These are phyloP conservation scores for Homarus americanus DNA, from an alignment of 1,140 invertebrate species.

Conservation along the genomic window DNA sequence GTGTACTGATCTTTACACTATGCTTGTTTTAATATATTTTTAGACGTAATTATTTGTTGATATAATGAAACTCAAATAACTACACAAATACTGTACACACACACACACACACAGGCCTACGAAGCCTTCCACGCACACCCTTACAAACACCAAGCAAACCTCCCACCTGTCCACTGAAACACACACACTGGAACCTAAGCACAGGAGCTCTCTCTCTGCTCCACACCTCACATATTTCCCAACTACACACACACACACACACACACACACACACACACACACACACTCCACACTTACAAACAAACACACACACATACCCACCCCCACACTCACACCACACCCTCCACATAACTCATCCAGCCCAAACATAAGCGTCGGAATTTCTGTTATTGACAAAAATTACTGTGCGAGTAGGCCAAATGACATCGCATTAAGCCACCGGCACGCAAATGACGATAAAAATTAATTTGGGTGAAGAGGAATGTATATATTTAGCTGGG, in stretches of 20 bases:
- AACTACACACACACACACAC: too few relatives aligned
- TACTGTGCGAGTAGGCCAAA: background rate
- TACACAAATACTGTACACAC: background rate
- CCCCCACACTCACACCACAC: background rate
- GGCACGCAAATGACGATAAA: background rate
- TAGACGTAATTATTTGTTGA: too few relatives aligned
- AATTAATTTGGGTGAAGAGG: background rate
- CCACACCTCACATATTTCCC: too few relatives aligned
- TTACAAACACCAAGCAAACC: too few relatives aligned
- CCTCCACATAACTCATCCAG: background rate
- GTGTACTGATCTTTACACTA: background rate
- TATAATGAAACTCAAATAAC: too few relatives aligned
- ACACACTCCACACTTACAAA: background rate
- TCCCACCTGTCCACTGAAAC: too few relatives aligned
- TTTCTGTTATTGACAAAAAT: background rate
- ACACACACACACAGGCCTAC: too few relatives aligned
- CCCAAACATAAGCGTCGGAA: background rate
- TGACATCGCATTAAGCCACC: too few relatives aligned
- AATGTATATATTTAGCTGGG: too few relatives aligned
- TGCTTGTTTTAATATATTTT: background rate
- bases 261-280: background rate
- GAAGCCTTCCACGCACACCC: too few relatives aligned
- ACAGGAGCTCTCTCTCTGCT: background rate
- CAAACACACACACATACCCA: background rate
- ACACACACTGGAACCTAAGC: too few relatives aligned